Conservation (phyloP, 1,140 invertebrate genomes). For the Tyrophagus putrescentiae region DNA sequence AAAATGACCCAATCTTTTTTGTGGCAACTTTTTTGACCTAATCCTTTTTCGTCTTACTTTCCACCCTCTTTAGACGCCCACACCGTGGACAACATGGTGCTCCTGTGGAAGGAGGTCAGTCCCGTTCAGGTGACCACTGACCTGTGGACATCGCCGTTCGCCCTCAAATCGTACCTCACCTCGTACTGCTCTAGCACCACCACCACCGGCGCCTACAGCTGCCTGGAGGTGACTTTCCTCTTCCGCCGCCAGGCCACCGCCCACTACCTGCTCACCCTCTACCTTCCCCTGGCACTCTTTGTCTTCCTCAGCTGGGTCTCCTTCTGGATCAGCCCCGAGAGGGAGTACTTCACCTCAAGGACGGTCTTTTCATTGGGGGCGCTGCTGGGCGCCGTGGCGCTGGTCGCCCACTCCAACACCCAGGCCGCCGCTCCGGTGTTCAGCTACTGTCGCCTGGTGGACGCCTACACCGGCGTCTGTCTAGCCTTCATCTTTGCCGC, state of each 20-base stretch:
- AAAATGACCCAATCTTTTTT: too few relatives aligned
- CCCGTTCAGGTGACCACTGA: conserved; percentile 77
- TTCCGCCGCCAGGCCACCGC: neutral
- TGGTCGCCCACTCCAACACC: too few relatives aligned
- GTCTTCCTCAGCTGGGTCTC: neutral
- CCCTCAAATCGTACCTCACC: conserved; percentile 73
- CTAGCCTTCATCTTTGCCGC: neutral
- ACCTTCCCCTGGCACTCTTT: neutral
- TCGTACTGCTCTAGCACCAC: conserved; percentile 90
- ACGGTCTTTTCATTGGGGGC: too few relatives aligned
- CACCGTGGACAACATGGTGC: conserved; percentile 79
- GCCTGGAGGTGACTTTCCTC: neutral
- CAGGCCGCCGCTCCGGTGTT: too few relatives aligned
- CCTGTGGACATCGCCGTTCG: conserved; percentile 76
- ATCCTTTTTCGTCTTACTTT: too few relatives aligned
- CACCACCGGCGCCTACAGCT: conserved; percentile 52
- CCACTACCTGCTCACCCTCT: neutral
- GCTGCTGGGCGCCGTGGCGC: too few relatives aligned
- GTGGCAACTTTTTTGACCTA: too few relatives aligned
- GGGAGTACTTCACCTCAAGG: too few relatives aligned
- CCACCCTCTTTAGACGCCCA: too few relatives aligned
- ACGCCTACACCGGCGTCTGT: neutral
- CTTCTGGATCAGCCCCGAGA: neutral
- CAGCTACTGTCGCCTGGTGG: neutral
- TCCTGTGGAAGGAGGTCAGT: conserved; percentile 80